Conservation (phyloP, 2,888 invertebrate genomes). For the Zaprionus bogoriensis region DNA sequence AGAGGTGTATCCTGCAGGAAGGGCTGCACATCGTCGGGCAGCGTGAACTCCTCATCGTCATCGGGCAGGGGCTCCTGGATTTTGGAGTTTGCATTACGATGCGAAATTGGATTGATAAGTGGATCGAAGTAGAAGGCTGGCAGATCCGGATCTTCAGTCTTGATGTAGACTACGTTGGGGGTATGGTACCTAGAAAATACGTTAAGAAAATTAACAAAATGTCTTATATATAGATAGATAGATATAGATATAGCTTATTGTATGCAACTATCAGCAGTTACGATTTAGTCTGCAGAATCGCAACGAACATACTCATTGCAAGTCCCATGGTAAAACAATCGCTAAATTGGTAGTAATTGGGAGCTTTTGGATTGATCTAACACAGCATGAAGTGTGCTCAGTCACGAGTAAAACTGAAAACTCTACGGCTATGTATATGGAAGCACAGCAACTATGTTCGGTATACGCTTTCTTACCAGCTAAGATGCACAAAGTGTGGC, state of each 20-base stretch:
- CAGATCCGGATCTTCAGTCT: conserved; percentile 99
- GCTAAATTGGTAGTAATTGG: conserved; percentile 85
- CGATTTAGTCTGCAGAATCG: conserved; percentile 77
- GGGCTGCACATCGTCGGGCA: conserved; percentile 95
- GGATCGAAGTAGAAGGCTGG: conserved; percentile 99
- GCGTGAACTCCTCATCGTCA: conserved; percentile 96
- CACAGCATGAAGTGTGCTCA: conserved; percentile 54
- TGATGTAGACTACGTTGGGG: conserved; percentile 99
- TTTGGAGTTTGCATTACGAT: conserved; percentile 91
- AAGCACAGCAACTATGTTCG: too few relatives aligned
- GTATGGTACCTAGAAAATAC: conserved; percentile 94
- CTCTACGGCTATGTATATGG: conserved; percentile 56
- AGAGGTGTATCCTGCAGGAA: conserved; percentile 97
- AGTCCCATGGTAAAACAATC: conserved; percentile 84
- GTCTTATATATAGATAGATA: neutral
- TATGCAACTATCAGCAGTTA: conserved; percentile 85
- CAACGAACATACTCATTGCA: conserved; percentile 84
- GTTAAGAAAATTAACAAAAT: neutral
- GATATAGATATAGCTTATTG: conserved; percentile 66
- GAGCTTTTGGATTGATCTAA: conserved; percentile 71
- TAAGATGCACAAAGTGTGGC: conserved; percentile 98
- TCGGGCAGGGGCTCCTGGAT: conserved; percentile 93
- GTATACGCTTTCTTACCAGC: conserved; percentile 95
- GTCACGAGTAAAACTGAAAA: conserved; percentile 25
- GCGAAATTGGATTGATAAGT: conserved; percentile 99